phyloP scores from a whole-genome alignment of 2,113 vertebrate genomes.

The Macquaria ambigua region DNA sequence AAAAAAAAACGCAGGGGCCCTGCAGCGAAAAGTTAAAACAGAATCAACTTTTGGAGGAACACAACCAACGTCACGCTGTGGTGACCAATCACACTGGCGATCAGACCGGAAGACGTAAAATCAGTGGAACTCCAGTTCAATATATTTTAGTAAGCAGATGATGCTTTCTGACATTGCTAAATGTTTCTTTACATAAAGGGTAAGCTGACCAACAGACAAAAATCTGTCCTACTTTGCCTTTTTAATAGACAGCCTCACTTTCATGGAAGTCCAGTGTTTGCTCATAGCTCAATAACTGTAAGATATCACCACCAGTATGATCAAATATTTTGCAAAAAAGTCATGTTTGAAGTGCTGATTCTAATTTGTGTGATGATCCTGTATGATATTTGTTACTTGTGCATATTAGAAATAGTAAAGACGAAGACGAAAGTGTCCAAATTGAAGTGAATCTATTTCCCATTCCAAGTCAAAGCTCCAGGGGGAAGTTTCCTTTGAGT shows the following conservation, averaged over 20 bases:
- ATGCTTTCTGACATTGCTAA: background rate
- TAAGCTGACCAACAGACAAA: background rate
- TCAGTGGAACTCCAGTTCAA: background rate
- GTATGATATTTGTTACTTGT: background rate
- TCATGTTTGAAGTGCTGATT: too few species aligned
- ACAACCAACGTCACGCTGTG: too few species aligned
- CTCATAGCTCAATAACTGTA: background rate
- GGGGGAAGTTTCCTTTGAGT: constrained; percentile 11
- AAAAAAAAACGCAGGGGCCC: too few species aligned
- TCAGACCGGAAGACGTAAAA: background rate
- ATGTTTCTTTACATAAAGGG: background rate
- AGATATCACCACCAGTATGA: background rate
- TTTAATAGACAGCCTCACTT: too few species aligned
- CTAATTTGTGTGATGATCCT: background rate
- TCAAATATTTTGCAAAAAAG: background rate
- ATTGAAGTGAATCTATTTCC: background rate
- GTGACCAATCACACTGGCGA: too few species aligned
- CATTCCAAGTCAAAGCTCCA: background rate
- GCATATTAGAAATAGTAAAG: background rate
- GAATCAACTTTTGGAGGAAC: too few species aligned
- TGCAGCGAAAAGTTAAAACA: too few species aligned
- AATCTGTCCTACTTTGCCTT: background rate
- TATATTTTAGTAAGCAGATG: background rate
- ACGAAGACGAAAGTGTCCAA: background rate
- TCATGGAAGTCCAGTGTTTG: background rate